Conservation (phyloP, 2,113 vertebrate species). For the Coptodon bakossiorum region DNA sequence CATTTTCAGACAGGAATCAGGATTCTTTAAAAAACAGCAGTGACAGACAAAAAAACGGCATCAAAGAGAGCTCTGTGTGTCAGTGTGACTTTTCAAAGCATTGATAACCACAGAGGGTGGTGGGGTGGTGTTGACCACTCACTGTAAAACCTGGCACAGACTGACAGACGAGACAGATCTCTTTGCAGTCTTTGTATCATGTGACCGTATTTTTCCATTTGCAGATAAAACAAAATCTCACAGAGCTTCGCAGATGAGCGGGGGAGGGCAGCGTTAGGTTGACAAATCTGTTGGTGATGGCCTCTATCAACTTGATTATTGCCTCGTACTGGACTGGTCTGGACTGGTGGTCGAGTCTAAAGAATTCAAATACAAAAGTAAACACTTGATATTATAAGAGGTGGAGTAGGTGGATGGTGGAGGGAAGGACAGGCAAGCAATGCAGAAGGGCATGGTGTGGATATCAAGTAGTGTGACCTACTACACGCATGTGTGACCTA, state of each 20-base stretch:
- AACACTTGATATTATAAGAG: background rate
- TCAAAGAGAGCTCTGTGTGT: background rate
- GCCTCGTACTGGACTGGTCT: slow-evolving; percentile 80
- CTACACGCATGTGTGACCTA: background rate
- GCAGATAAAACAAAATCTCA: background rate
- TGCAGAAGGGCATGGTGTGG: background rate
- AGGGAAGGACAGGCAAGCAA: background rate
- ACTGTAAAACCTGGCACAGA: background rate
- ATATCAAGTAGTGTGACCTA: background rate
- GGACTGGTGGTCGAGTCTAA: slow-evolving; percentile 84
- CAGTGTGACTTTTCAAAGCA: background rate
- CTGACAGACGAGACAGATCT: background rate
- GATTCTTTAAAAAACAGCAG: background rate
- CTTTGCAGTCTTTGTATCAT: background rate
- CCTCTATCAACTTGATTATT: slow-evolving; percentile 74
- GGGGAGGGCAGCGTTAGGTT: slow-evolving; percentile 64
- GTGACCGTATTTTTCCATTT: background rate
- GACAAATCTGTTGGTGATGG: slow-evolving; percentile 71
- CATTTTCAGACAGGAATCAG: background rate
- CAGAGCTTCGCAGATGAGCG: background rate
- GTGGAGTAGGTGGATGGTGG: background rate
- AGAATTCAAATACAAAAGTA: slow-evolving; percentile 10
- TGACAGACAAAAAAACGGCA: background rate
- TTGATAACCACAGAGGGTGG: background rate
- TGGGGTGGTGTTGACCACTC: background rate